These are phyloP conservation scores for Eurystomus gularis DNA, from an alignment of 2,113 vertebrate species.

Conservation along the genomic window DNA sequence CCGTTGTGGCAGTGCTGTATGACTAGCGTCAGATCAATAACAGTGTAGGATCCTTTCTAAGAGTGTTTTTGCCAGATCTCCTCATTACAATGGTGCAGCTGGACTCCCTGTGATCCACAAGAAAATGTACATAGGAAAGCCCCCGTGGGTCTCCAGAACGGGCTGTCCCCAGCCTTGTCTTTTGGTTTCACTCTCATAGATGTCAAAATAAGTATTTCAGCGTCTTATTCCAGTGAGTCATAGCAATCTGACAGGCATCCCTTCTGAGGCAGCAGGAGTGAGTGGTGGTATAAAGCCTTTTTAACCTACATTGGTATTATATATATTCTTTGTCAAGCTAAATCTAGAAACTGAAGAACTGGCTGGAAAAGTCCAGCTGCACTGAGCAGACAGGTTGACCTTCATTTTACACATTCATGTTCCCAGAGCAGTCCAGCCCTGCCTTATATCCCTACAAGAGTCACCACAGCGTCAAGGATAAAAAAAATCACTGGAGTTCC, in stretches of 20 bases:
- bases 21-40: background rate
- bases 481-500: constrained; percentile 45
- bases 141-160: background rate
- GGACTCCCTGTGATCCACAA: background rate
- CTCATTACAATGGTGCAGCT: background rate
- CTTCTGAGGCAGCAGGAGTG: background rate
- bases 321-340: background rate
- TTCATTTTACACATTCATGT: background rate
- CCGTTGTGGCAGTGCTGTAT: background rate
- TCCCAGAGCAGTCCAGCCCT: constrained; percentile 23
- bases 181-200: background rate
- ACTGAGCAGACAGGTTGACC: background rate
- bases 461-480: constrained; percentile 41
- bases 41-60: background rate
- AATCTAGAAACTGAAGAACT: background rate
- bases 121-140: background rate
- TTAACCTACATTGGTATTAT: background rate
- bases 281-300: background rate
- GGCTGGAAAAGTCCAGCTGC: background rate
- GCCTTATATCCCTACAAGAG: constrained; percentile 31
- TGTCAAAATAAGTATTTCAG: background rate
- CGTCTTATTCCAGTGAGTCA: background rate
- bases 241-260: background rate
- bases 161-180: background rate
- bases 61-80: background rate